Conservation (phyloP, 2,797 vertebrate species). For the Iguana delicatissima region DNA sequence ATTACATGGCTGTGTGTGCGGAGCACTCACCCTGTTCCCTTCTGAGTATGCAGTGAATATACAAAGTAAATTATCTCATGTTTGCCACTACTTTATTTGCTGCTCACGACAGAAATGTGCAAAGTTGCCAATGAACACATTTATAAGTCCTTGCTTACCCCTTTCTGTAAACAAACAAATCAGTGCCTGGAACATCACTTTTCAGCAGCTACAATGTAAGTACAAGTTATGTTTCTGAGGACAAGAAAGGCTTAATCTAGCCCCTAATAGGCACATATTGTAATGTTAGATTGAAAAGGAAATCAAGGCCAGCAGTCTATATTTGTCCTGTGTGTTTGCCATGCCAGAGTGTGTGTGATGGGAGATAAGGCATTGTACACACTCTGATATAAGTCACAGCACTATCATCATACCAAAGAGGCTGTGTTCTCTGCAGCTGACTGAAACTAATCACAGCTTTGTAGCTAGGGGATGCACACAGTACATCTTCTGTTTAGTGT, state of each 20-base stretch:
- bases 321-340: slow-evolving; percentile 36
- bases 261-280: neutral
- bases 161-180: neutral
- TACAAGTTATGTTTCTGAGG: neutral
- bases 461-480: slow-evolving; percentile 52
- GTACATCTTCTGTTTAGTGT: slow-evolving; percentile 63
- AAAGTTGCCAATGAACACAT: neutral
- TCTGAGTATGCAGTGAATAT: neutral
- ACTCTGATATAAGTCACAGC: slow-evolving; percentile 45
- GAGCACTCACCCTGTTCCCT: neutral
- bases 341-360: neutral
- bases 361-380: slow-evolving; percentile 61
- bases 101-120: neutral
- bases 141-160: slow-evolving; percentile 10
- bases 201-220: slow-evolving; percentile 18
- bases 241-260: slow-evolving; percentile 10
- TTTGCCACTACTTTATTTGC: neutral
- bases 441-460: slow-evolving; percentile 64
- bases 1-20: neutral
- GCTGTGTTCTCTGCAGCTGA: slow-evolving; percentile 51
- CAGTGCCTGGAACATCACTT: neutral
- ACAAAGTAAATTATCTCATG: neutral
- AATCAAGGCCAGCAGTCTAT: neutral
- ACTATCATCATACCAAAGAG: slow-evolving; percentile 48
- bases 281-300: slow-evolving; percentile 14